A percentile compares a stretch with the other conserved stretches of the same genome.
These are phyloP conservation scores for Cladopsammia gracilis DNA, from an alignment of 64 coral and sea anemone species.

Conservation along the genomic window DNA sequence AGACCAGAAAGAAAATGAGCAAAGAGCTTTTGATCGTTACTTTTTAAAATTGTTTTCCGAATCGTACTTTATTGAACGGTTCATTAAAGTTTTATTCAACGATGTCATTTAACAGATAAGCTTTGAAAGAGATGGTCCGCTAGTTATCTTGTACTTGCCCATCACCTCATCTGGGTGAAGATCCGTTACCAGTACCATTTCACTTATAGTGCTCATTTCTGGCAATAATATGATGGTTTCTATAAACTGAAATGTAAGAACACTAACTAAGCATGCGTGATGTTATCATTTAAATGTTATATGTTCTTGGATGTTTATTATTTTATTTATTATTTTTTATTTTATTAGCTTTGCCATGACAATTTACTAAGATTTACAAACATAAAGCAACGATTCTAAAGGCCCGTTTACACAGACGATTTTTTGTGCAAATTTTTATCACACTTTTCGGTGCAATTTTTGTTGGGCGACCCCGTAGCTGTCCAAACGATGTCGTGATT, in stretches of 20 bases:
- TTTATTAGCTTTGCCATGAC: too few relatives aligned
- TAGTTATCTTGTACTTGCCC: background rate
- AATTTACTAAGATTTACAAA: too few relatives aligned
- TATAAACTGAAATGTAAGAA: constrained; percentile 29
- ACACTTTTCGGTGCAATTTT: too few relatives aligned
- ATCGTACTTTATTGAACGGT: too few relatives aligned
- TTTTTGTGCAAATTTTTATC: too few relatives aligned
- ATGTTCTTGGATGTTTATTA: too few relatives aligned
- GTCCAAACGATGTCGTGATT: too few relatives aligned
- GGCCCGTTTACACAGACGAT: too few relatives aligned
- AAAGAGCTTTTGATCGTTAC: background rate
- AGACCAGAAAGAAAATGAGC: background rate
- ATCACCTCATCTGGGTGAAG: constrained; percentile 35
- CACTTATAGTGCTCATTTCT: constrained; percentile 43
- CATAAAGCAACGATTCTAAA: too few relatives aligned
- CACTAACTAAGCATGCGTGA: constrained; percentile 12
- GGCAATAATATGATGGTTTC: constrained; percentile 36
- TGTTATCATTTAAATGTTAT: background rate
- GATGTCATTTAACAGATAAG: background rate
- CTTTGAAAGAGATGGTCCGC: background rate
- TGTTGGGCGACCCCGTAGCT: too few relatives aligned
- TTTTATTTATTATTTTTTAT: too few relatives aligned
- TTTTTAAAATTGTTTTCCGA: too few relatives aligned
- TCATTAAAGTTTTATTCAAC: background rate
- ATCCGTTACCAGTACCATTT: constrained; percentile 47